phyloP scores from a whole-genome alignment of 2,888 invertebrate species.

The Drosophila kanekoi region DNA sequence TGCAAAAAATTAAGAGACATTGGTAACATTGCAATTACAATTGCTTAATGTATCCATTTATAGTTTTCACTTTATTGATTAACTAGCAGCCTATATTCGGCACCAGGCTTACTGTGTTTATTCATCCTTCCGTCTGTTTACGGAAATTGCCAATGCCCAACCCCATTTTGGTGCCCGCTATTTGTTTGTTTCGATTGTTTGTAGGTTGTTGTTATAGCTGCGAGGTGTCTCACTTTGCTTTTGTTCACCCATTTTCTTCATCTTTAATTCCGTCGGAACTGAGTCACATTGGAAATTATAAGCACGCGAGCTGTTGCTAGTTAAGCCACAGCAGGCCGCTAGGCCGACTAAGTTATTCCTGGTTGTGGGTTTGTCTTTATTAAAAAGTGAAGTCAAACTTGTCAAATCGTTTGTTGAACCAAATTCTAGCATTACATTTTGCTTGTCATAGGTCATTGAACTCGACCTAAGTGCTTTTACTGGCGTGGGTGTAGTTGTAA shows the following conservation, averaged over 20 bases:
- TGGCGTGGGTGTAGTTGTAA: not conserved
- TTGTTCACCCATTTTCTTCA: conserved; percentile 57
- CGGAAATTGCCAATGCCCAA: conserved; percentile 46
- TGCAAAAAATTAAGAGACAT: conserved; percentile 44
- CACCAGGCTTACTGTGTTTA: conserved; percentile 32
- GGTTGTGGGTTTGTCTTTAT: conserved; percentile 48
- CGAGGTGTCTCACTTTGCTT: conserved; percentile 56
- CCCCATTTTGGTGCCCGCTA: not conserved
- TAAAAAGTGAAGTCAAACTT: conserved; percentile 54
- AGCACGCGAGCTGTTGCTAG: conserved; percentile 58
- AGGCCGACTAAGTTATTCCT: conserved; percentile 22
- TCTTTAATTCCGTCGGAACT: conserved; percentile 25
- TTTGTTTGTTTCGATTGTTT: conserved; percentile 53
- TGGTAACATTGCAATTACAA: conserved; percentile 2
- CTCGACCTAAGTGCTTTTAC: conserved; percentile 23
- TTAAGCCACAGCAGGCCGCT: no score
- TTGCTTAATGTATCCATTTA: conserved; percentile 9
- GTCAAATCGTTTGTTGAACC: conserved; percentile 71
- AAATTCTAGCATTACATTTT: conserved; percentile 49
- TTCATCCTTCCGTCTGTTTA: conserved; percentile 30
- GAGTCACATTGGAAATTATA: conserved; percentile 12
- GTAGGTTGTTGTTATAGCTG: conserved; percentile 84
- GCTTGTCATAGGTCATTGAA: conserved; percentile 68
- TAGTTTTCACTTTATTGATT: conserved; percentile 58
- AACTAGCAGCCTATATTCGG: conserved; percentile 55